Conservation (phyloP, 2,113 vertebrate species). For the Hassar affinis region DNA sequence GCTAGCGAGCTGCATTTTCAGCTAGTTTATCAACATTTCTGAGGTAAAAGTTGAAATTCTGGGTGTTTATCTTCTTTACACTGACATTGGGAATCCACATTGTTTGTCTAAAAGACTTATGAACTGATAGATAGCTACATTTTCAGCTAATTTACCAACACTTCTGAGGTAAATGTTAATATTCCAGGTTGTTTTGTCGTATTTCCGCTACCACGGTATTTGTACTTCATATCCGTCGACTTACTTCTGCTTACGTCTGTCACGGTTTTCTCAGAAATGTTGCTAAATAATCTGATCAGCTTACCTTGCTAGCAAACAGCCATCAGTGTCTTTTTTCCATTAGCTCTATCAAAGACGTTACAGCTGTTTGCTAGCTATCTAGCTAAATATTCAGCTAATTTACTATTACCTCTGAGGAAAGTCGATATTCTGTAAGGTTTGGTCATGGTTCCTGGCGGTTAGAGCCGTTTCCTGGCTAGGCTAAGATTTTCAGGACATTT, state of each 20-base stretch:
- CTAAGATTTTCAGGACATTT: not conserved
- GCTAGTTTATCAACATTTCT: not conserved
- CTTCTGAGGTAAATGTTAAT: not conserved
- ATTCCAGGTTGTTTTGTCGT: not conserved
- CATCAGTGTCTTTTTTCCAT: not conserved
- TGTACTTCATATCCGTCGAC: not conserved
- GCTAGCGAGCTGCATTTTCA: not conserved
- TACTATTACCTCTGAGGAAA: not conserved
- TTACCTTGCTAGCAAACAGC: not conserved
- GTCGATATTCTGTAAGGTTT: not conserved
- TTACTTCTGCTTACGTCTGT: not conserved
- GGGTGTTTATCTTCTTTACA: too few relatives aligned
- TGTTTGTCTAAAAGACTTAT: too few relatives aligned
- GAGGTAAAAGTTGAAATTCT: not conserved
- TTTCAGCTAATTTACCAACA: not conserved
- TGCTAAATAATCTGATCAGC: not conserved
- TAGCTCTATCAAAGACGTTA: not conserved
- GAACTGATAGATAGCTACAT: too few relatives aligned
- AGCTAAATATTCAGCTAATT: not conserved
- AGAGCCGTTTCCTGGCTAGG: not conserved
- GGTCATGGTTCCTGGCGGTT: not conserved
- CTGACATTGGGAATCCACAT: too few relatives aligned
- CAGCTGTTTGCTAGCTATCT: not conserved
- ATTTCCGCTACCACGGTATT: not conserved
- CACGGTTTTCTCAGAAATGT: not conserved